Evolutionary conservation across 1,140 invertebrate species (phyloP), one percentile per base, ranked within the genome.

Genomic region (Drosophila equinoxialis): DNA sequence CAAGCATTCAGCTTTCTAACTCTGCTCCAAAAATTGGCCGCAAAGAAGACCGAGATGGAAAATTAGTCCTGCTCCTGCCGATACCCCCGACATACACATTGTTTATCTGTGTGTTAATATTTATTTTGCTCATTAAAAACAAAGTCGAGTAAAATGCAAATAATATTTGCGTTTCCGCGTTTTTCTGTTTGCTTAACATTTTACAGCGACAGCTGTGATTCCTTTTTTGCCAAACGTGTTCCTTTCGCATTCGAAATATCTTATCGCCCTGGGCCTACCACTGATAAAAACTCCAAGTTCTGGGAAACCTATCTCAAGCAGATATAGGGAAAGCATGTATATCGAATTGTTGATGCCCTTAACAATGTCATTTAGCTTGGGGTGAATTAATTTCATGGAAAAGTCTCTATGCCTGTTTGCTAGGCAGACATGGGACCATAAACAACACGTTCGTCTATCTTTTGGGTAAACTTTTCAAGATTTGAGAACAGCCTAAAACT

Each of bases 11-110:
- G 90, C 39, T 91, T 91, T 62, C 58, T 91, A 20, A 91, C 90
- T 13, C 64, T 91, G 23, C 65, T 91, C 10, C 90, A 91, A 51
- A 91, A 94, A 93, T 83, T 96, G 96, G 87, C 94, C 92, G 92
- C 97, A 97, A 67, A 95, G 92, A 61, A 98, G 62, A 10, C 55
- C 33, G 64, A 35, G 17, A 0, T 89, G 3, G 97, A 68, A 39
- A 17, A 59, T 26, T 82, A 73, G 51, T 6, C 17, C 45, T 48
- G 17, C n/a, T 39, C 10, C 37, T 39, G 11, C 10, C 2, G 45
- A 23, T 23, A 26, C 51, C 42, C 54, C 8, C 51, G 37, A 45
- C 8, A 5, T 57, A 45, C 45, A 13, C 17, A 33, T 71, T 71
- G 74, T 71, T 71, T 73, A 65, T 67, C 51, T 37, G 41, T 65